Conservation (phyloP, 2,888 invertebrate genomes). For the Morpho achilles region DNA sequence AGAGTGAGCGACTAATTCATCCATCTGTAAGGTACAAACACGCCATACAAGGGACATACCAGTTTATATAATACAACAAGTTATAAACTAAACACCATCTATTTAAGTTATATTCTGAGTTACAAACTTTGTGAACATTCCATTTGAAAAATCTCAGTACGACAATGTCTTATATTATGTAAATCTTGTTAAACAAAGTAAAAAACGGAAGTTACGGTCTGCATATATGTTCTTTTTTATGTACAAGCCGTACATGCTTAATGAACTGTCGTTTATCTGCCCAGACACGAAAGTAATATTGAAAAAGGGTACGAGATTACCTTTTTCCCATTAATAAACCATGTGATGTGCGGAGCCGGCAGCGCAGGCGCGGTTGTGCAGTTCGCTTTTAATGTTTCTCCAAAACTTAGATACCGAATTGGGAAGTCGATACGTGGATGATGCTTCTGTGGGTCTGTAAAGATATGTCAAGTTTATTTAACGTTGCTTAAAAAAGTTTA, state of each 20-base stretch:
- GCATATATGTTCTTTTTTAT: too few relatives aligned
- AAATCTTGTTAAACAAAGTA: too few relatives aligned
- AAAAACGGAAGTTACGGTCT: too few relatives aligned
- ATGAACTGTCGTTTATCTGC: constrained; percentile 19
- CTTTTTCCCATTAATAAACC: constrained; percentile 87
- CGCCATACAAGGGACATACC: too few relatives aligned
- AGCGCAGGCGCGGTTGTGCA: constrained; percentile 84
- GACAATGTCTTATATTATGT: too few relatives aligned
- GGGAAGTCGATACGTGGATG: constrained; percentile 72
- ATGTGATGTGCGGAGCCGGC: constrained; percentile 87
- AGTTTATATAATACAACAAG: too few relatives aligned
- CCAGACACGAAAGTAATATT: constrained; percentile 15
- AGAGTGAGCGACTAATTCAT: constrained; percentile 63
- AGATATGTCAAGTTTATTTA: constrained; percentile 6
- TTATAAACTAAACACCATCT: too few relatives aligned
- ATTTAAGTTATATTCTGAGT: too few relatives aligned
- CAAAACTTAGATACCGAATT: constrained; percentile 59
- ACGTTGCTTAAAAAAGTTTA: too few relatives aligned
- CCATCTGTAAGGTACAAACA: constrained; percentile 46
- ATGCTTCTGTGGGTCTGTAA: constrained; percentile 69
- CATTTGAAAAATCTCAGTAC: neutral
- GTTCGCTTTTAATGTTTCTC: constrained; percentile 65
- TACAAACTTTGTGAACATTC: neutral
- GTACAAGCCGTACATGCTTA: constrained; percentile 6
- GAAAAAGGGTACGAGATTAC: constrained; percentile 53